Percentiles rank a stretch among this genome's conserved stretches.
These are phyloP conservation scores for Pantherophis alleghaniensis DNA, from an alignment of 2,797 vertebrate species.

Conservation along the genomic window DNA sequence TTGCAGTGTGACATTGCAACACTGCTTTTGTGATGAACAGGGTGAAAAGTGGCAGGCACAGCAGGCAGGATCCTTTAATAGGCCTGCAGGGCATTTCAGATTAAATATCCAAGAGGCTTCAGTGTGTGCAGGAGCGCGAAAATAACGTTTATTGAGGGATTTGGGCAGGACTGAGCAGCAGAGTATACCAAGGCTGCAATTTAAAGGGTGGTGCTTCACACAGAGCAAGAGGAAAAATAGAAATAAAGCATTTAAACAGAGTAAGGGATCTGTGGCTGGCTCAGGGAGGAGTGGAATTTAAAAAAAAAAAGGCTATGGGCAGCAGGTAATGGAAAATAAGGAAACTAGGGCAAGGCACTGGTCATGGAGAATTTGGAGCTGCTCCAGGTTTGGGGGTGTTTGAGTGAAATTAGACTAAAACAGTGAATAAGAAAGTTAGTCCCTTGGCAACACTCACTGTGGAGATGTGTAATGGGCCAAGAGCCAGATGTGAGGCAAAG, in stretches of 20 bases:
- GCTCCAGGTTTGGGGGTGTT: neutral
- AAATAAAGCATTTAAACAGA: neutral
- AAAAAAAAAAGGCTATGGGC: neutral
- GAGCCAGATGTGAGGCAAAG: slow-evolving; percentile 24
- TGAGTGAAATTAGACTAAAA: neutral
- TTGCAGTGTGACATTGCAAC: neutral
- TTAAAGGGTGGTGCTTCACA: neutral
- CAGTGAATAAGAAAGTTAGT: neutral
- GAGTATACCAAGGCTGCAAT: neutral
- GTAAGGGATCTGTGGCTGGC: neutral
- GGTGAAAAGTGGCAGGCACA: neutral
- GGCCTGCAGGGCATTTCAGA: neutral
- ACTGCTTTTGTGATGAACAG: neutral
- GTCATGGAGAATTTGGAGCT: neutral
- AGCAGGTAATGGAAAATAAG: neutral
- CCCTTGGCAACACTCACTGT: neutral
- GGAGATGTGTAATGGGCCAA: neutral
- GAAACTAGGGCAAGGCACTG: neutral
- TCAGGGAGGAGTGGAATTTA: neutral
- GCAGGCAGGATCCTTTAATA: neutral
- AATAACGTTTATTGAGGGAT: neutral
- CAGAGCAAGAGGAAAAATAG: neutral
- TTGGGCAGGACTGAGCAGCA: neutral
- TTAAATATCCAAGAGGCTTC: neutral
- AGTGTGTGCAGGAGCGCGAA: neutral